A percentile compares a stretch with the other conserved stretches of the same genome.
phyloP scores from a whole-genome alignment of 2,888 invertebrate species.

The Crocallis elinguaria region DNA sequence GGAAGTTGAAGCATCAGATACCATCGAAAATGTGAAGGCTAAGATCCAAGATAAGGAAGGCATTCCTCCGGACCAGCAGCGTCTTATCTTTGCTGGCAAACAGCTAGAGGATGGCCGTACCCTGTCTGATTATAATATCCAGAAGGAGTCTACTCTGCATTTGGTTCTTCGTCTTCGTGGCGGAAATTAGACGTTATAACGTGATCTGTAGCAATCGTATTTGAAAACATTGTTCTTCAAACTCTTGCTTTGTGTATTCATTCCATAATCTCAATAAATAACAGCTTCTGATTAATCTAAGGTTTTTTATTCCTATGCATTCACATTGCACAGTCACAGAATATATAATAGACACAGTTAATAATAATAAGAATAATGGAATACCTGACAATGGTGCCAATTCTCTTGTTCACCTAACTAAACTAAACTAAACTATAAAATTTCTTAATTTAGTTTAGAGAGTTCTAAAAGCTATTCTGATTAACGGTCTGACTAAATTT shows the following conservation, averaged over 20 bases:
- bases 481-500: no score
- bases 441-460: no score
- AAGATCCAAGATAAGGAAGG: constrained; percentile 61
- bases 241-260: constrained; percentile 48
- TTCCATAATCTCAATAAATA: constrained; percentile 57
- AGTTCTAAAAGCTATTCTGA: no score
- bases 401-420: no score
- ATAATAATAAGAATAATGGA: no score
- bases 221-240: constrained; percentile 33
- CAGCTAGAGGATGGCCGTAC: constrained; percentile 59
- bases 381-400: no score
- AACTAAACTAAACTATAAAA: no score
- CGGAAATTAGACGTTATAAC: constrained; percentile 37
- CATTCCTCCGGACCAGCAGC: constrained; percentile 58
- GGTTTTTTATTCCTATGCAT: neutral
- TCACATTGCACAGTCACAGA: neutral
- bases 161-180: constrained; percentile 55
- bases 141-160: constrained; percentile 57
- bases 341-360: neutral
- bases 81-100: constrained; percentile 57
- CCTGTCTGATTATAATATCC: constrained; percentile 56
- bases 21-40: constrained; percentile 58
- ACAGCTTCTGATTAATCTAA: constrained; percentile 39
- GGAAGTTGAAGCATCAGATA: constrained; percentile 57
- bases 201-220: constrained; percentile 33